These are phyloP conservation scores for Atethmia centrago DNA, from an alignment of 2,888 invertebrate genomes.

Conservation along the genomic window DNA sequence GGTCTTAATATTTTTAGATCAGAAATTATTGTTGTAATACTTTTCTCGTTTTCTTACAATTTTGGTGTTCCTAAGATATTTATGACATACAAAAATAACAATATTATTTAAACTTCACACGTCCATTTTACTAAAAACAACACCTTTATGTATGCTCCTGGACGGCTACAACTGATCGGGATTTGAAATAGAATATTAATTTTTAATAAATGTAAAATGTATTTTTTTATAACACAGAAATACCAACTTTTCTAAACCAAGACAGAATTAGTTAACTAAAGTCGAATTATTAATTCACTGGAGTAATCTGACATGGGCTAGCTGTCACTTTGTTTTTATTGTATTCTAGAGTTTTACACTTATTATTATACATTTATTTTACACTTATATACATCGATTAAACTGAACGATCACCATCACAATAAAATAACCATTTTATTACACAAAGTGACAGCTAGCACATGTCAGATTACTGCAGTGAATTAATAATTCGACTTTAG, in stretches of 20 bases:
- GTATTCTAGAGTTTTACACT: too few relatives aligned
- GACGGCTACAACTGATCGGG: neutral
- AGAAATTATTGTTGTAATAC: neutral
- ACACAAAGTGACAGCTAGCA: too few relatives aligned
- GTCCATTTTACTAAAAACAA: neutral
- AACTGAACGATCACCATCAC: too few relatives aligned
- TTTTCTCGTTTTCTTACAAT: neutral
- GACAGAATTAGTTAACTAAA: neutral
- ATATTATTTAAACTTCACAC: neutral
- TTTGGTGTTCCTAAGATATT: neutral
- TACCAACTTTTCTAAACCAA: neutral
- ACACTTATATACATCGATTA: too few relatives aligned
- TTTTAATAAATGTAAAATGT: neutral
- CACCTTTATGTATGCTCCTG: neutral
- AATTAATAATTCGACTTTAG: too few relatives aligned
- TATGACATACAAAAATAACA: slow-evolving; percentile 2
- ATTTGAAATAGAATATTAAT: neutral
- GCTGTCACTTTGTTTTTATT: too few relatives aligned
- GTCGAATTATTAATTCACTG: too few relatives aligned
- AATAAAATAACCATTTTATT: too few relatives aligned
- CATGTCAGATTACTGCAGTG: too few relatives aligned
- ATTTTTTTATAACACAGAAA: neutral
- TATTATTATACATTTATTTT: too few relatives aligned
- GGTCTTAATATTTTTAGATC: neutral
- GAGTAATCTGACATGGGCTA: too few relatives aligned